Conservation (phyloP, 1,140 invertebrate genomes). For the Bombus waltoni region DNA sequence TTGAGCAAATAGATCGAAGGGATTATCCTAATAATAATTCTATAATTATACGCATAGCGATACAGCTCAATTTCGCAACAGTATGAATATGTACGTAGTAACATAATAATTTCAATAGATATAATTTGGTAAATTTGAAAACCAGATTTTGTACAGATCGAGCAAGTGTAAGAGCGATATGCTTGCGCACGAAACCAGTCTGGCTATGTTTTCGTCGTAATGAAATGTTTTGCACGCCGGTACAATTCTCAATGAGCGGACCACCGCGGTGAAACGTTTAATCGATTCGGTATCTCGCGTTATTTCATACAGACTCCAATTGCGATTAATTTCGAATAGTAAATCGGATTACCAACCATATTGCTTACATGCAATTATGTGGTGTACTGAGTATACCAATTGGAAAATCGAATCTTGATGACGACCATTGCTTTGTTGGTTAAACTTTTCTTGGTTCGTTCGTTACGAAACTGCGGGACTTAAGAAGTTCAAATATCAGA, state of each 20-base stretch:
- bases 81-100: background rate
- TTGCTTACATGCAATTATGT: slow-evolving; percentile 34
- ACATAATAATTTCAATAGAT: background rate
- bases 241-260: slow-evolving; percentile 18
- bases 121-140: background rate
- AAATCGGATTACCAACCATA: slow-evolving; percentile 35
- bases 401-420: slow-evolving; percentile 25
- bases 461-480: background rate
- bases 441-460: background rate
- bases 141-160: background rate
- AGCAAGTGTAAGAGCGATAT: background rate
- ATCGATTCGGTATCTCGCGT: slow-evolving; percentile 29
- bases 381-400: slow-evolving; percentile 4
- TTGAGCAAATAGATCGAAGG: no score
- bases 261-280: slow-evolving; percentile 33
- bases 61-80: background rate
- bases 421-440: background rate
- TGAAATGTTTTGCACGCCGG: slow-evolving; percentile 50
- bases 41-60: background rate
- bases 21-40: background rate
- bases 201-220: slow-evolving; percentile 52
- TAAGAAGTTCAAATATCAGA: background rate
- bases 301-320: slow-evolving; percentile 33
- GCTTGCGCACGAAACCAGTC: background rate
- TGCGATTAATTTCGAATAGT: slow-evolving; percentile 39